Base-by-base conservation (phyloP, 2,888 invertebrate genomes). In the Ophraella communa region DNA sequence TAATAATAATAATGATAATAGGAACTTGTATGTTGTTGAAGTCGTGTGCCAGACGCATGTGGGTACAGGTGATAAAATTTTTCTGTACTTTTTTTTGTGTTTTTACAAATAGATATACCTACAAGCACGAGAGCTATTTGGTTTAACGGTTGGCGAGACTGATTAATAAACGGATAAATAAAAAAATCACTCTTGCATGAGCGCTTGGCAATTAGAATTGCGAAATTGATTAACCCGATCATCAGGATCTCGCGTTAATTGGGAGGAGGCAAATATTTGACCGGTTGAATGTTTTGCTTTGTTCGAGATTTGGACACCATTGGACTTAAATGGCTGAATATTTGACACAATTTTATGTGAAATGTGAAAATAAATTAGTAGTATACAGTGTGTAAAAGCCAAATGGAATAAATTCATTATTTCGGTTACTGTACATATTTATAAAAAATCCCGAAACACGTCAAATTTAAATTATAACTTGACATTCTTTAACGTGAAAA, bases 11-110 rank as follows among this genome's bases (percentile, higher is more conserved):
- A n/a, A n/a, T n/a, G n/a, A 76, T 76, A 73, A 74, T 72, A 72
- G 67, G 73, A 71, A 72, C 71, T 73, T 74, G n/a, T n/a, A n/a
- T n/a, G n/a, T n/a, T n/a, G n/a, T 76, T 73, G 64, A 73, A 66
- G 74, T 69, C 77, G 77, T 77, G 77, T 77, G 77, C 76, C 77
- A 73, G 73, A 66, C 64, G 65, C 70, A 76, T 77, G 77, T 63
- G 77, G 77, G 77, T 77, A 77, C 77, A 77, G 77, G 77, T 77
- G 77, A 77, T 77, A 76, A 72, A 62, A 72, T 72, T 77, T 77
- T 76, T 77, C 73, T 53, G n/a, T n/a, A n/a, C 27, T 27, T 44
- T 56, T 56, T 62, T 56, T 51, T 52, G 24, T 55, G 24, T n/a
- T n/a, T n/a, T n/a, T 24, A 24, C 7, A 24, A 7, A 27, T 27